phyloP scores from a whole-genome alignment of 2,113 vertebrate species.

The Pseudorhombus dupliciocellatus region DNA sequence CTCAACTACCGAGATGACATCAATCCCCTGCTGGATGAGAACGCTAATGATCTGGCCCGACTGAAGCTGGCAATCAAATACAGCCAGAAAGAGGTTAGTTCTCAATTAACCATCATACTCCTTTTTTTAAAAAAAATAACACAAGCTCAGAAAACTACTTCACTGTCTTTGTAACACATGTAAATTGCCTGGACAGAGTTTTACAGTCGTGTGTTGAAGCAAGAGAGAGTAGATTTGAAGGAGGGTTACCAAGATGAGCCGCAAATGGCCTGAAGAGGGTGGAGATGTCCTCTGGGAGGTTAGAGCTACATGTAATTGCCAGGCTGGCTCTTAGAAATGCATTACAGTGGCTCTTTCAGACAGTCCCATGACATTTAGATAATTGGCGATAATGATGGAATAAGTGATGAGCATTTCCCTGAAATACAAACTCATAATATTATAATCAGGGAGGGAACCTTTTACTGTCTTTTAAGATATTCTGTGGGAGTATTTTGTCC shows the following conservation, averaged over 20 bases:
- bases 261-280: conserved; percentile 61
- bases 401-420: conserved; percentile 69
- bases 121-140: not conserved
- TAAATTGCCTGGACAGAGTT: not conserved
- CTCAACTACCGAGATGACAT: conserved; percentile 95
- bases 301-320: conserved; percentile 67
- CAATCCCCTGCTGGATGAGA: conserved; percentile 89
- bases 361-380: conserved; percentile 53
- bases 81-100: conserved; percentile 94
- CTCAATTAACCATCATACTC: not conserved
- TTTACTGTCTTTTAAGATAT: conserved; percentile 52
- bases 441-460: conserved; percentile 56
- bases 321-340: conserved; percentile 63
- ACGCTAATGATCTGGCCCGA: conserved; percentile 90
- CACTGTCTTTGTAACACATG: not conserved
- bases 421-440: conserved; percentile 66
- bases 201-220: not conserved
- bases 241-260: conserved; percentile 45
- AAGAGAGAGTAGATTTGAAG: conserved; percentile 20
- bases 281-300: conserved; percentile 56
- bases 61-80: conserved; percentile 98
- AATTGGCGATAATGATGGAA: conserved; percentile 70
- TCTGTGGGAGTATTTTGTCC: conserved; percentile 1
- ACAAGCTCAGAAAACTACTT: too few relatives aligned
- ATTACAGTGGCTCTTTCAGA: conserved; percentile 65